Conservation (phyloP, 2,888 invertebrate species). For the Sialis lutaria region DNA sequence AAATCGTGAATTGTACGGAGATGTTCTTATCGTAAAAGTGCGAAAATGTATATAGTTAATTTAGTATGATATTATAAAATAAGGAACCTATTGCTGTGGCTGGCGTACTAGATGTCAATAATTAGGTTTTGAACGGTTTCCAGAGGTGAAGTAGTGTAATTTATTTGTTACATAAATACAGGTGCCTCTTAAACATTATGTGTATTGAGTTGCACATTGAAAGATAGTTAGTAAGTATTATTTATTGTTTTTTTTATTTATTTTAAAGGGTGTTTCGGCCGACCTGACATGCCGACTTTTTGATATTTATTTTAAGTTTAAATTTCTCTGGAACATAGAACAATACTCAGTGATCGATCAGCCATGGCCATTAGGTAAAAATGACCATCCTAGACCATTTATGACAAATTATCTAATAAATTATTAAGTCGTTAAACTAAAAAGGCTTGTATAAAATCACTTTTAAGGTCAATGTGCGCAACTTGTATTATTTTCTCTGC, state of each 20-base stretch:
- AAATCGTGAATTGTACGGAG: no score
- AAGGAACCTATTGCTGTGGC: background rate
- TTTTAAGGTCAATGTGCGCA: constrained; percentile 2
- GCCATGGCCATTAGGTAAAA: constrained; percentile 1
- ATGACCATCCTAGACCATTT: constrained; percentile 7
- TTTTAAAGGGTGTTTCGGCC: background rate
- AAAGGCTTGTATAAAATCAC: constrained; percentile 4
- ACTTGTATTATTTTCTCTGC: constrained; percentile 4
- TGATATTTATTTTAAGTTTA: no score
- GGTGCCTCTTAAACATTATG: background rate
- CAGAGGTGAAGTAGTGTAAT: no score
- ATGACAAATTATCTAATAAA: constrained; percentile 2
- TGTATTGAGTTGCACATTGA: background rate
- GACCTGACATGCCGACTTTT: no score
- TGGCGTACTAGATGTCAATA: background rate
- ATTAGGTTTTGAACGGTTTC: background rate
- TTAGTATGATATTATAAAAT: background rate
- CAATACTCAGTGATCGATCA: background rate
- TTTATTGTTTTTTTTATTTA: background rate
- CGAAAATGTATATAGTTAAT: background rate
- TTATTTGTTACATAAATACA: background rate
- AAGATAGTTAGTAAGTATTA: background rate
- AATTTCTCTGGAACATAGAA: no score
- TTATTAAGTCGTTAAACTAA: background rate
- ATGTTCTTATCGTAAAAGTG: background rate